These are phyloP conservation scores for Limnephilus lunatus DNA, from an alignment of 2,888 invertebrate species.

Conservation along the genomic window DNA sequence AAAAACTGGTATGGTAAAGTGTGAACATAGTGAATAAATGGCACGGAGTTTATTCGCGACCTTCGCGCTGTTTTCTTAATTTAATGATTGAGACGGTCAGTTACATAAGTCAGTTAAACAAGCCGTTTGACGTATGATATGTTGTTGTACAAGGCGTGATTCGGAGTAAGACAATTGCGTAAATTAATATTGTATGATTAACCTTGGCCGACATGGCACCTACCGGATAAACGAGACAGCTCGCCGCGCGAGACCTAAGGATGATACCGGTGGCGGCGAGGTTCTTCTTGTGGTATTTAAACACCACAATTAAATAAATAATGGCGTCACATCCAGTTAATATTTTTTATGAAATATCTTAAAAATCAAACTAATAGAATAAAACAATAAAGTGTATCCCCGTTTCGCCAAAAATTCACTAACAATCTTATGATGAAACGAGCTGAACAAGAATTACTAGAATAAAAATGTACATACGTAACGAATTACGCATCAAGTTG, in stretches of 20 bases:
- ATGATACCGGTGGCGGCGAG: neutral
- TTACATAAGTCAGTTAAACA: neutral
- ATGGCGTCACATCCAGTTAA: neutral
- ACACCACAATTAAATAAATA: neutral
- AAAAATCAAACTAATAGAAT: no score
- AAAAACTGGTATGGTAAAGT: neutral
- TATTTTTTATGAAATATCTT: neutral
- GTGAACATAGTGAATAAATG: neutral
- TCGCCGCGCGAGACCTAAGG: neutral
- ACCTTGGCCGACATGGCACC: slow-evolving; percentile 39
- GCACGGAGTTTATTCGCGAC: neutral
- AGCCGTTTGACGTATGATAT: neutral
- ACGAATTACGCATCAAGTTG: no score
- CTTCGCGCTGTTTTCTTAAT: neutral
- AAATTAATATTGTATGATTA: neutral
- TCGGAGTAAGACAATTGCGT: slow-evolving; percentile 10
- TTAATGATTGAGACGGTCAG: neutral
- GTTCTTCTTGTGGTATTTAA: neutral
- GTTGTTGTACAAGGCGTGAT: neutral
- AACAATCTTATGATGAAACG: no score
- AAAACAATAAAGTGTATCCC: no score
- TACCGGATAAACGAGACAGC: neutral
- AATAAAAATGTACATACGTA: no score
- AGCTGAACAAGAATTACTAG: no score
- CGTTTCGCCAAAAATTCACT: no score